phyloP scores from a whole-genome alignment of 1,140 invertebrate genomes.

The Drosophila simulans region DNA sequence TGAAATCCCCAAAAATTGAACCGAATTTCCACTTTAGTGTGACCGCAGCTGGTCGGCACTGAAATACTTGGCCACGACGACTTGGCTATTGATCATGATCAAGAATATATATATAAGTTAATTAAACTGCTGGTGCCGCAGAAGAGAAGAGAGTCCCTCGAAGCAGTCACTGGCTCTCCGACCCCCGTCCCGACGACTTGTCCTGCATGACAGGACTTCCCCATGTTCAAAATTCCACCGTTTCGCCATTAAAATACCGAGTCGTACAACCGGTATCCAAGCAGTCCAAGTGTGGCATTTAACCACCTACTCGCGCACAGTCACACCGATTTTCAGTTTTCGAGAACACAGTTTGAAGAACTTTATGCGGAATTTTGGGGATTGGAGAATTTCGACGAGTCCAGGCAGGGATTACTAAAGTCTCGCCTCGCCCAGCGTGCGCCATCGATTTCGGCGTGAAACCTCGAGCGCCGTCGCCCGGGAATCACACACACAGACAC shows the following conservation, averaged over 20 bases:
- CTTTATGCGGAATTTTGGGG: not conserved
- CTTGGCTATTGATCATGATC: no score
- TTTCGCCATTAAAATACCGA: not conserved
- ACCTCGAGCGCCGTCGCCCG: not conserved
- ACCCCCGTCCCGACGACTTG: no score
- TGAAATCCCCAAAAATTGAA: slow-evolving; percentile 41
- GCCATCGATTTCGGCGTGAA: slow-evolving; percentile 21
- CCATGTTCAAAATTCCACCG: no score
- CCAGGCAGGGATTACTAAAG: slow-evolving; percentile 1
- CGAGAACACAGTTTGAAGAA: slow-evolving; percentile 17
- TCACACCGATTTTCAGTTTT: slow-evolving; percentile 41
- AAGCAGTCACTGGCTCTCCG: no score
- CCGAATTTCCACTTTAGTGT: not conserved
- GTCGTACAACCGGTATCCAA: not conserved
- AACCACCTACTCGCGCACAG: not conserved
- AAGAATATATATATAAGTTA: no score
- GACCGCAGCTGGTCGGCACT: not conserved
- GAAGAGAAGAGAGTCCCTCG: no score
- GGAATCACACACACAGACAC: slow-evolving; percentile 1
- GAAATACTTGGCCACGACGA: not conserved
- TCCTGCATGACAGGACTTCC: no score
- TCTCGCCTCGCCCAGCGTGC: slow-evolving; percentile 7
- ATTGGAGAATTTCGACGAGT: not conserved
- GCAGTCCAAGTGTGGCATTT: not conserved
- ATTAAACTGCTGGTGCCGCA: no score